These are phyloP conservation scores for Sylvia atricapilla DNA, from an alignment of 2,113 vertebrate species.

Conservation along the genomic window DNA sequence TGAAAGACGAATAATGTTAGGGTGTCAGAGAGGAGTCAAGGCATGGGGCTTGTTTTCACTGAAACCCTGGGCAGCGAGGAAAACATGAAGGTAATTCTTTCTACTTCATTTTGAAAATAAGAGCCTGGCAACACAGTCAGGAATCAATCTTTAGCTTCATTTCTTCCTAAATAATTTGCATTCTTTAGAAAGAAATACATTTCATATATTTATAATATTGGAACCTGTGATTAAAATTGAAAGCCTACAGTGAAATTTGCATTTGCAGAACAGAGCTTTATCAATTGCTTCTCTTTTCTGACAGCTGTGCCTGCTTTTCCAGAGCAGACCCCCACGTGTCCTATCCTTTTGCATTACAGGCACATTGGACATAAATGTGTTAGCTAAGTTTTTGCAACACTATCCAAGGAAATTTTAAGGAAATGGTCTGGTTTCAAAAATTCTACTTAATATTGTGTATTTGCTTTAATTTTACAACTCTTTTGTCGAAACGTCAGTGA, in stretches of 20 bases:
- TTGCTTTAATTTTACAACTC: neutral
- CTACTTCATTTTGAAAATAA: neutral
- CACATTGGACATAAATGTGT: neutral
- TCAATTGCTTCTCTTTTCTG: neutral
- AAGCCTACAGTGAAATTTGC: neutral
- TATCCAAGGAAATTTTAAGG: neutral
- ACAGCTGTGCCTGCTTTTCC: neutral
- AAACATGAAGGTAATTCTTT: neutral
- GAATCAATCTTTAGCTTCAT: neutral
- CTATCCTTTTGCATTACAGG: neutral
- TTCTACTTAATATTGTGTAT: neutral
- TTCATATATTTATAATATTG: neutral
- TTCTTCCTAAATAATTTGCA: neutral
- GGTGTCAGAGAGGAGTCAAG: neutral
- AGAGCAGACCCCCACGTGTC: rapidly evolving
- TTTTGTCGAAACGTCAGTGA: neutral
- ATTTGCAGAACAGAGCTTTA: neutral
- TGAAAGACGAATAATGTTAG: neutral
- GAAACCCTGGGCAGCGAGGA: neutral
- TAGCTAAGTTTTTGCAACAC: neutral
- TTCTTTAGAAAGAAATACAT: neutral
- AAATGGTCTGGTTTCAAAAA: neutral
- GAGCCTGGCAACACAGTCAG: neutral
- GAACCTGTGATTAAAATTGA: neutral
- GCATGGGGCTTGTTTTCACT: neutral